These are phyloP conservation scores for Tineola bisselliella DNA, from an alignment of 2,888 invertebrate species.

Conservation along the genomic window DNA sequence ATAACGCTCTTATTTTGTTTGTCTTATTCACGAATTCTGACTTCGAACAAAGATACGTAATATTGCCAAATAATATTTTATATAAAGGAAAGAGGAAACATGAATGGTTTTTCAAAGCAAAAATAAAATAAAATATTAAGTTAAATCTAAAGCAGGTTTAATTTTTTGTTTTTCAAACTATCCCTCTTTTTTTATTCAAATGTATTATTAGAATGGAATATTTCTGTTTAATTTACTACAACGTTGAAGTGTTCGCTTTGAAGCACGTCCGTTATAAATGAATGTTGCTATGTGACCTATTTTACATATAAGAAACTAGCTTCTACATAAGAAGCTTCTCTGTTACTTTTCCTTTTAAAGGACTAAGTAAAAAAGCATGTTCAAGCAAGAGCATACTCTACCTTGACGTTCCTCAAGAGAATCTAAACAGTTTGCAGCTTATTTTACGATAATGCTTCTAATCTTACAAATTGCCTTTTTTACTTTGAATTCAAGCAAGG, in stretches of 20 bases:
- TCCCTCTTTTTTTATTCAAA: too few species aligned
- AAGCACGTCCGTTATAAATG: background rate
- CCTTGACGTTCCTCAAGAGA: background rate
- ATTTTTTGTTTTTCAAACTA: too few species aligned
- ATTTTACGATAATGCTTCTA: conserved; percentile 3
- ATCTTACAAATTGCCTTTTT: conserved; percentile 1
- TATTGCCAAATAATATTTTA: too few species aligned
- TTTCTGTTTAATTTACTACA: too few species aligned
- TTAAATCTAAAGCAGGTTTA: too few species aligned
- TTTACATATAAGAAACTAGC: background rate
- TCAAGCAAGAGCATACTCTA: background rate
- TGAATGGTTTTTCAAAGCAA: too few species aligned
- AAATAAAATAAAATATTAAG: too few species aligned
- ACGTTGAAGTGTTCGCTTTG: background rate
- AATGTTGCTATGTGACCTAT: background rate
- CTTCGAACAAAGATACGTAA: background rate
- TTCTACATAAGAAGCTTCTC: background rate
- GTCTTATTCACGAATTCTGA: background rate
- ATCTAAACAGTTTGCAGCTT: background rate
- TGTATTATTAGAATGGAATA: too few species aligned
- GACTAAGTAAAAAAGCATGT: background rate
- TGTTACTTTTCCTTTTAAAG: background rate
- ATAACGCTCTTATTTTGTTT: background rate
- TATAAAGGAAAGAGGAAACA: too few species aligned
- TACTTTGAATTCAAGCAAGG: background rate